A percentile compares a stretch with the other conserved stretches of the same genome.
These are phyloP conservation scores for Gnatocerus cornutus DNA, from an alignment of 2,888 invertebrate species.

Conservation along the genomic window DNA sequence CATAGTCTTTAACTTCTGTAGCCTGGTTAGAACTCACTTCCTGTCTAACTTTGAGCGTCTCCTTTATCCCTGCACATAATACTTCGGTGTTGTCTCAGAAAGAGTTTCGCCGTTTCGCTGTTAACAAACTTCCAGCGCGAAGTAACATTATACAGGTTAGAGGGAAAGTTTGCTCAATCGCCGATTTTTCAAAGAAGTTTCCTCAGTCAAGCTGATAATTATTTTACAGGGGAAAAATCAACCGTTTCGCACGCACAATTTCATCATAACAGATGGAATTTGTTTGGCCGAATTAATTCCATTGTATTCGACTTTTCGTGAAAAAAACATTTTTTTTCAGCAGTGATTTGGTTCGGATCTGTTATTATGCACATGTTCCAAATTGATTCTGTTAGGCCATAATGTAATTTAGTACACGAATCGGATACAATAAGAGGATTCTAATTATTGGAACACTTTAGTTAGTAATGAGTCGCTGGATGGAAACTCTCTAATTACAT, in stretches of 20 bases:
- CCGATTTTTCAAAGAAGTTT: conserved; percentile 15
- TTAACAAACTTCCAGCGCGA: conserved; percentile 39
- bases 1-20: conserved; percentile 19
- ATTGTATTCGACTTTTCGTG: too few relatives aligned
- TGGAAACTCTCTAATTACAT: conserved; percentile 36
- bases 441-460: conserved; percentile 38
- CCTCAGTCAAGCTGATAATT: conserved; percentile 14
- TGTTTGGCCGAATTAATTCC: too few relatives aligned
- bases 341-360: neutral
- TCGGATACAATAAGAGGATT: conserved; percentile 38
- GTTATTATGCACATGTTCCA: neutral
- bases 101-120: conserved; percentile 31
- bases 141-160: conserved; percentile 26
- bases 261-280: too few relatives aligned
- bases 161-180: conserved; percentile 19
- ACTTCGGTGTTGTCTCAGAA: conserved; percentile 28
- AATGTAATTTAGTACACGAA: conserved; percentile 22
- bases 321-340: too few relatives aligned
- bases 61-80: conserved; percentile 34
- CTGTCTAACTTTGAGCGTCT: conserved; percentile 34
- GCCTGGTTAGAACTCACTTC: conserved; percentile 17
- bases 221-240: conserved; percentile 5
- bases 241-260: neutral
- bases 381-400: conserved; percentile 20
- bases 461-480: conserved; percentile 33